These are phyloP conservation scores for Drosophila melanosoma DNA, from an alignment of 2,888 invertebrate species.

Conservation along the genomic window DNA sequence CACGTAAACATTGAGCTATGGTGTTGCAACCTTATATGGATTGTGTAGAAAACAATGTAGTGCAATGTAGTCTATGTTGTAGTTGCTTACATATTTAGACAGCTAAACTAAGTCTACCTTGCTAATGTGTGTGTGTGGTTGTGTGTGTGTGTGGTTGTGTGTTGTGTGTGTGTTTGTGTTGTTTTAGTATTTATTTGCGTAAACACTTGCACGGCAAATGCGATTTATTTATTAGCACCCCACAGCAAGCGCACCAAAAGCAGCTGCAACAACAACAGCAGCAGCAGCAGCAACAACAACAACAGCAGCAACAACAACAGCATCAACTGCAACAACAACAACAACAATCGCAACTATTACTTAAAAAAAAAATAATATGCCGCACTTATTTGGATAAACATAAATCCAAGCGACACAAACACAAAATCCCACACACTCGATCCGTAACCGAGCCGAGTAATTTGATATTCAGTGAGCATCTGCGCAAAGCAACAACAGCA, in stretches of 20 bases:
- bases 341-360: constrained; percentile 53
- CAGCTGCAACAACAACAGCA: constrained; percentile 43
- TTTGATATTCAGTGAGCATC: constrained; percentile 78
- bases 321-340: neutral
- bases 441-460: constrained; percentile 51
- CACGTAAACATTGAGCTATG: constrained; percentile 25
- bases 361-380: constrained; percentile 75
- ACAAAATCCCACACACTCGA: constrained; percentile 54
- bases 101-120: constrained; percentile 34
- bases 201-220: constrained; percentile 50
- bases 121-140: constrained; percentile 16
- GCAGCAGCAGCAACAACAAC: constrained; percentile 41
- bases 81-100: constrained; percentile 16
- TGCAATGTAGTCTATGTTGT: neutral
- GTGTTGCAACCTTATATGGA: constrained; percentile 50
- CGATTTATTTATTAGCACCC: constrained; percentile 82
- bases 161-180: neutral
- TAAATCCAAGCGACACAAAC: constrained; percentile 60
- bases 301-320: neutral
- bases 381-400: constrained; percentile 75
- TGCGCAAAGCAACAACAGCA: constrained; percentile 44
- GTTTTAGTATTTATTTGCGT: constrained; percentile 5
- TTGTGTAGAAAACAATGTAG: constrained; percentile 29
- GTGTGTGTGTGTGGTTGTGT: neutral
- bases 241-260: constrained; percentile 59